These are phyloP conservation scores for Stictonetta naevosa DNA, from an alignment of 2,113 vertebrate genomes.

Conservation along the genomic window DNA sequence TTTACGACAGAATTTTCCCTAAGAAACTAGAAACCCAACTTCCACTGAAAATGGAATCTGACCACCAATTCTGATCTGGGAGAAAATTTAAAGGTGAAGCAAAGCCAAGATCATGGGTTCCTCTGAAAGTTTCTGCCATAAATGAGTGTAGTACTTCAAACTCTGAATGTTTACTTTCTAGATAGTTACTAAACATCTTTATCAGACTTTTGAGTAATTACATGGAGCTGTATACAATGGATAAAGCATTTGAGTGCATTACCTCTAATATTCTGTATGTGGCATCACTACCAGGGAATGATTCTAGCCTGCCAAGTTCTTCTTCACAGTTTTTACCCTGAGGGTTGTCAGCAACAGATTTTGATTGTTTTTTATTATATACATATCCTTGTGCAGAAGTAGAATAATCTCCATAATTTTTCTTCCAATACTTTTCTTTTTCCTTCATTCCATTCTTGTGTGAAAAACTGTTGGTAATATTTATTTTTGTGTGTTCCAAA, in stretches of 20 bases:
- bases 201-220: background rate
- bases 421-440: constrained; percentile 1
- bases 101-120: background rate
- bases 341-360: background rate
- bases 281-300: constrained; percentile 85
- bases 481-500: constrained; percentile 7
- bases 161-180: background rate
- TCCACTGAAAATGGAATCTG: background rate
- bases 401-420: background rate
- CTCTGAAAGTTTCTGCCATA: background rate
- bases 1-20: background rate
- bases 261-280: constrained; percentile 91
- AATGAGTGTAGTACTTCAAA: background rate
- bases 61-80: background rate
- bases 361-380: background rate
- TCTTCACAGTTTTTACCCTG: constrained; percentile 8
- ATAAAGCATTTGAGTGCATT: background rate
- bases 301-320: background rate
- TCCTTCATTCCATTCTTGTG: background rate
- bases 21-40: background rate
- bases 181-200: background rate
- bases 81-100: background rate
- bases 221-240: background rate
- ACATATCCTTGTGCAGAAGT: background rate
- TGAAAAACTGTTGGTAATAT: background rate